These are phyloP conservation scores for Clostera curtula DNA, from an alignment of 2,888 invertebrate species.

Conservation along the genomic window DNA sequence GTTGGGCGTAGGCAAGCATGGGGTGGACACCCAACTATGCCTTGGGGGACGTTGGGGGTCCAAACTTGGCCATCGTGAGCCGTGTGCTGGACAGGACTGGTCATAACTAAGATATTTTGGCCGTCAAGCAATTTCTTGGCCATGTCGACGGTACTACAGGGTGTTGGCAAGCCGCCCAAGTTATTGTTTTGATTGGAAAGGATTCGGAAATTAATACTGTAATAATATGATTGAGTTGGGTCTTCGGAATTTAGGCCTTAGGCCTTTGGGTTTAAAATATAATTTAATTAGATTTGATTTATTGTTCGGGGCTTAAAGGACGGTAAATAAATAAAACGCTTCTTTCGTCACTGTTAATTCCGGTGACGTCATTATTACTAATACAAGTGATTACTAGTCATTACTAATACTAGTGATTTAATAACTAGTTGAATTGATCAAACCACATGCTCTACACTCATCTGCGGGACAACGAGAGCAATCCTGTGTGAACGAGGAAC, in stretches of 20 bases:
- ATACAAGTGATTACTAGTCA: no score
- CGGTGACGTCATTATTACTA: no score
- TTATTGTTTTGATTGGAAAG: slow-evolving; percentile 31
- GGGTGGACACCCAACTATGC: slow-evolving; percentile 44
- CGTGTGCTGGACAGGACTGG: slow-evolving; percentile 70
- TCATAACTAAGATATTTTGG: slow-evolving; percentile 75
- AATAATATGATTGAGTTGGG: slow-evolving; percentile 37
- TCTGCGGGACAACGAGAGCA: no score
- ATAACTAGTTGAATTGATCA: no score
- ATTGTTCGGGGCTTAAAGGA: no score
- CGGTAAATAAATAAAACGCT: no score
- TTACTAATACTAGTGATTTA: no score
- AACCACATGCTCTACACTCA: no score
- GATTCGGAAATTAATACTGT: slow-evolving; percentile 47
- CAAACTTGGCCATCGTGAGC: slow-evolving; percentile 68
- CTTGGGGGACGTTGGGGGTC: slow-evolving; percentile 41
- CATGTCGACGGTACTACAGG: slow-evolving; percentile 47
- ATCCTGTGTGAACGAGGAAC: no score
- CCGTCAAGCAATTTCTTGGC: slow-evolving; percentile 72
- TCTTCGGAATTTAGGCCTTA: slow-evolving; percentile 16
- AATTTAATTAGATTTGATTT: no score
- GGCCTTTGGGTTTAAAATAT: slow-evolving; percentile 13
- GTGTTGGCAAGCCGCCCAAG: slow-evolving; percentile 46
- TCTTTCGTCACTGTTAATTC: no score
- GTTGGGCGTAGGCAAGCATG: slow-evolving; percentile 14